Base-by-base conservation (phyloP, 2,888 invertebrate genomes). In the Diachrysia chrysitis region DNA sequence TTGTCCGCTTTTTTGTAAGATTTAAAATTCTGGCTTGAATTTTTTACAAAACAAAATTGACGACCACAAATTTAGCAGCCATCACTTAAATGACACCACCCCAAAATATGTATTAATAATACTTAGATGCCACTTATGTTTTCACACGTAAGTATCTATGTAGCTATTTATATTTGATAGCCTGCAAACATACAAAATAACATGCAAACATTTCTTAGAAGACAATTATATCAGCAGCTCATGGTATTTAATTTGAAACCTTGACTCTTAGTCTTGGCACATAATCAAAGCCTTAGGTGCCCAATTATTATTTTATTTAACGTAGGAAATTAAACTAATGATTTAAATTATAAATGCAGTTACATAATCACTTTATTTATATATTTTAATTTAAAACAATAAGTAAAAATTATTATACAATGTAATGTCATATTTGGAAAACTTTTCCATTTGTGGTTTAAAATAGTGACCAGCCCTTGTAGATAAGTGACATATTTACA, bases 191-290 rank as follows among this genome's bases (percentile, higher is more conserved):
- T 42, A 42, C 6, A n/a, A n/a, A 42, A n/a, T 42, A 42, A n/a
- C 42, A 42, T 42, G 42, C 42, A 42, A 42, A n/a, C 42, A 42
- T 42, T 42, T 42, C 42, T 42, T n/a, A 42, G 42, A 42, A 42
- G 16, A 42, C n/a, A 42, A 42, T 42, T 42, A 42, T 14, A 42
- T n/a, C 42, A n/a, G n/a, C n/a, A 16, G 25, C 25, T 5, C 25
- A 25, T 3, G n/a, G 42, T 42, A 42, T n/a, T 42, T 42, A 42
- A 42, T 42, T 42, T 42, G 42, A 42, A 42, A n/a, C 42, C 42
- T 42, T 42, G n/a, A 42, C 42, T n/a, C n/a, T 5, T 42, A 42
- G 42, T 42, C 42, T 42, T 42, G 42, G 42, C 6, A 42, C n/a
- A 5, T 16, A 37, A 37, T 42, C 42, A 16, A 37, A 16, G 42